Base-by-base conservation (phyloP, 2,888 invertebrate species). In the Drosophila pegasa region DNA sequence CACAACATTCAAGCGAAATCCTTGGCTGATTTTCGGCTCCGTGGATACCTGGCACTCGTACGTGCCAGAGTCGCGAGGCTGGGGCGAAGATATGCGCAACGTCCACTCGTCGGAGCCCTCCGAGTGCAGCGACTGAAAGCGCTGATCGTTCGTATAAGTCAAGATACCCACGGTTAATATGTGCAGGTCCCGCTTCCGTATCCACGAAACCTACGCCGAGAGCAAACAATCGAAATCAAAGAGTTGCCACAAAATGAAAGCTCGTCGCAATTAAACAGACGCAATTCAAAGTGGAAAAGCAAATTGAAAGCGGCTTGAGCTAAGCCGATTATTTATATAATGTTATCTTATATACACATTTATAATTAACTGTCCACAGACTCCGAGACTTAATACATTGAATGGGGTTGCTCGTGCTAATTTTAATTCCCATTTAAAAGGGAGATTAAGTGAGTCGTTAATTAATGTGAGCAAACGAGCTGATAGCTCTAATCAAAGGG, bases 1-100 rank as follows among this genome's bases (percentile, higher is more conserved):
- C 71, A 95, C 95, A 81, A 96, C 95, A 83, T 93, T 95, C 71
- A 96, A 93, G 76, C 94, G 94, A 91, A 95, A 95, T 70, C 94
- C 95, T 91, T 94, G 94, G 89, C 95, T 95, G 89, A 95, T 95
- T 92, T 95, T 95, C 51, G 96, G 95, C 91, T 96, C 95, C 8
- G 95, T 95, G 89, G 95, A 95, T 76, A 96, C 95, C 93, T 96
- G 96, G 90, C 96, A 96, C 91, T 96, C 96, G 91, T 96, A 96
- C 37, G 94, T 93, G 51, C 95, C 96, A 4, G 94, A 94, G 90
- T 95, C 95, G 37, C 95, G 93, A 14, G 94, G 93, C 89, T 95
- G 95, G 2, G 95, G 94, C 1, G 95, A 95, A 60, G 94, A 94
- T 82, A 95, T 94, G 91, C 95, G 95, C 75, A 95, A 91, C 61